A percentile compares a stretch with the other conserved stretches of the same genome.
These are phyloP conservation scores for Meliscaeva auricollis DNA, from an alignment of 2,888 invertebrate genomes.

Conservation along the genomic window DNA sequence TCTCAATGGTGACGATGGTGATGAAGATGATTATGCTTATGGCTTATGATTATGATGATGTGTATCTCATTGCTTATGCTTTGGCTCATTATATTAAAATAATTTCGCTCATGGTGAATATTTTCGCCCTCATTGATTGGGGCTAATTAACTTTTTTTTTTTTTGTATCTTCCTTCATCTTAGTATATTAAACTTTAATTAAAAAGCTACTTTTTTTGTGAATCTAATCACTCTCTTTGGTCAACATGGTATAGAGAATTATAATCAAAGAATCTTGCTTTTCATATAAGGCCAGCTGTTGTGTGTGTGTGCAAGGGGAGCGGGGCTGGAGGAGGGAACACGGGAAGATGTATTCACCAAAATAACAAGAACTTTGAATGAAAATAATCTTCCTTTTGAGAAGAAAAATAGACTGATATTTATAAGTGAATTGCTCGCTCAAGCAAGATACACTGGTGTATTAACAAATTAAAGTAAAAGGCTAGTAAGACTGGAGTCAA, in stretches of 20 bases:
- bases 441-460: conserved; percentile 58
- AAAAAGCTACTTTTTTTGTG: conserved; percentile 29
- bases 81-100: conserved; percentile 40
- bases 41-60: conserved; percentile 42
- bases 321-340: neutral
- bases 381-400: conserved; percentile 7
- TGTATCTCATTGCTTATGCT: conserved; percentile 52
- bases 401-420: conserved; percentile 5
- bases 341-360: neutral
- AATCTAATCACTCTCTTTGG: conserved; percentile 34
- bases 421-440: conserved; percentile 22
- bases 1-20: neutral
- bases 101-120: conserved; percentile 46
- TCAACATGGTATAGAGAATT: neutral
- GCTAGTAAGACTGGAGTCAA: neutral
- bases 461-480: conserved; percentile 57
- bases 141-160: conserved; percentile 48
- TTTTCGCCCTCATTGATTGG: conserved; percentile 39
- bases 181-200: conserved; percentile 66
- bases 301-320: neutral
- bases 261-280: conserved; percentile 17
- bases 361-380: conserved; percentile 32
- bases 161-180: neutral
- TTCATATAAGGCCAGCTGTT: conserved; percentile 14
- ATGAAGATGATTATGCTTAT: conserved; percentile 29